Evolutionary conservation across 1,140 invertebrate species (phyloP), one percentile per base, ranked within the genome.

Genomic region (Lasioglossum albipes): DNA sequence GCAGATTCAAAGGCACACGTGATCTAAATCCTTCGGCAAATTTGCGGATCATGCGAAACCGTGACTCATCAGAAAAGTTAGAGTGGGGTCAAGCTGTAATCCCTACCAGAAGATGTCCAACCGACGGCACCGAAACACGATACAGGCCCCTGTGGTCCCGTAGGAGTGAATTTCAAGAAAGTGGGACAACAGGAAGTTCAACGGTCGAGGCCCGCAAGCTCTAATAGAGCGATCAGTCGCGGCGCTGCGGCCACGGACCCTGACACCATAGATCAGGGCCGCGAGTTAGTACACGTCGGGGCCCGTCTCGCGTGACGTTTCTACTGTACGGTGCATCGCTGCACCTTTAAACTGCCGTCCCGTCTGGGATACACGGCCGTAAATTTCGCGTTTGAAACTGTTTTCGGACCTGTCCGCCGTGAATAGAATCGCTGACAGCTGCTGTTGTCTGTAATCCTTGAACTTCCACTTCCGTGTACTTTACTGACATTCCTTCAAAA

Each of bases 241-340:
- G 70, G 67, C 78, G 27, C 27, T 27, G 42, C 52, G 74, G 75
- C 71, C 66, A 45, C 66, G 71, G 75, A 85, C 71, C 59, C 75
- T 77, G 83, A 85, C 75, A 85, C 75, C 71, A 64, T 84, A 81
- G 78, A 85, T 85, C 84, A 84, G 79, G 59, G 69, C 77, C 45
- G 62, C 59, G 73, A 84, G 84, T 85, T 84, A 71, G 69, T 66
- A 69, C 84, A 65, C 73, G 84, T 85, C 59, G 71, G 18, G 75
- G 75, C 84, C 78, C 75, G 83, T 75, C 76, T 85, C 75, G 70
- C 83, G 84, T 84, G 73, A 84, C 78, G 83, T 84, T 82, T 85
- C 79, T 61, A 66, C 79, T 62, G 41, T 57, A 81, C 49, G 41
- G 22, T 27, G 27, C 52, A 61, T 18, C 57, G 68, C 42, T n/a